A percentile compares a stretch with the other conserved stretches of the same genome.
Conservation (phyloP, 2,113 vertebrate species). For the Azemiops feae region DNA sequence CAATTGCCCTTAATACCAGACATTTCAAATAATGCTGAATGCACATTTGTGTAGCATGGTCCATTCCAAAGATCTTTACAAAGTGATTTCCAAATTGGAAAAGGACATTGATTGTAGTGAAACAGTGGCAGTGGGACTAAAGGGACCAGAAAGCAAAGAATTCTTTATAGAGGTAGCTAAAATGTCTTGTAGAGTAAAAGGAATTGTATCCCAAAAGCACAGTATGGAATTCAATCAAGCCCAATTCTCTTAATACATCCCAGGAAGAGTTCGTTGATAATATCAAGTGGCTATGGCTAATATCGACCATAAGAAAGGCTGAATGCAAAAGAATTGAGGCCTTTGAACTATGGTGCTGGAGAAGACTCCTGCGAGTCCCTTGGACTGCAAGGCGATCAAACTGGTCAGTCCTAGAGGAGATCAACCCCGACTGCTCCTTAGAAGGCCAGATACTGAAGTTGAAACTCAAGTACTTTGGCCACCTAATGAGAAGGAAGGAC, state of each 20-base stretch:
- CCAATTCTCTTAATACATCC: not conserved
- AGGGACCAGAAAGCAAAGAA: not conserved
- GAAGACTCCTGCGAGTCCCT: too few relatives aligned
- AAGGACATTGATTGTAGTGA: not conserved
- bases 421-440: too few relatives aligned
- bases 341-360: too few relatives aligned
- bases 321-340: too few relatives aligned
- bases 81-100: conserved; percentile 24
- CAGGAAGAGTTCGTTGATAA: not conserved
- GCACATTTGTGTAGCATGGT: not conserved
- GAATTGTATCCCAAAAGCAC: not conserved
- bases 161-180: not conserved
- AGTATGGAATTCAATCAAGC: not conserved
- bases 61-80: not conserved
- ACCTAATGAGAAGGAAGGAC: too few relatives aligned
- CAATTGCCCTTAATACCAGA: conserved; percentile 3
- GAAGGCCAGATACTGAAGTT: too few relatives aligned
- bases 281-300: not conserved
- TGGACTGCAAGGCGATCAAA: too few relatives aligned
- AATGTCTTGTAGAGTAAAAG: not conserved
- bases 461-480: too few relatives aligned
- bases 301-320: too few relatives aligned
- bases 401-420: too few relatives aligned
- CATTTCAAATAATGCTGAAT: not conserved
- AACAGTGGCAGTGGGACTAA: not conserved